Evolutionary conservation across 2,113 vertebrate genomes (phyloP).

Genomic region (Alligator sinensis): DNA sequence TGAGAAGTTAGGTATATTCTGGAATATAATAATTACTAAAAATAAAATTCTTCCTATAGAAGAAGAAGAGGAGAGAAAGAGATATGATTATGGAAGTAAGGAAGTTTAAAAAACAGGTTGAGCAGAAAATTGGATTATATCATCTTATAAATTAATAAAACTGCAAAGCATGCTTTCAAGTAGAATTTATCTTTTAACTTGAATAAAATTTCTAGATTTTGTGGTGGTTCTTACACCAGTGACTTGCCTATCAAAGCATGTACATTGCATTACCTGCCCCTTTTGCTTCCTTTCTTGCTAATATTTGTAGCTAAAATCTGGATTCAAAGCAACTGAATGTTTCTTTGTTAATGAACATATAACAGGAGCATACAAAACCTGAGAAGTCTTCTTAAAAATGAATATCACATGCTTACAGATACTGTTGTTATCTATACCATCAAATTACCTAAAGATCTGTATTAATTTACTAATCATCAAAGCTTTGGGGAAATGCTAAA

Average conservation of each 20-base stretch:
- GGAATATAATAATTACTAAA: not conserved
- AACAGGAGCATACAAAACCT: conserved; percentile 39
- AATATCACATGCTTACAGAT: conserved; percentile 43
- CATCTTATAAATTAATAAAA: not conserved
- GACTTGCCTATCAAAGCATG: not conserved
- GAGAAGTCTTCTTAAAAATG: conserved; percentile 19
- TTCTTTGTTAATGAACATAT: conserved; percentile 56
- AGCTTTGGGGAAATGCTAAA: not conserved
- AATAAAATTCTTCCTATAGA: not conserved
- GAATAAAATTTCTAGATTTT: not conserved
- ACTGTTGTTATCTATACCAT: conserved; percentile 46
- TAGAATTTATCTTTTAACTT: conserved; percentile 6
- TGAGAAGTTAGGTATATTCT: not conserved
- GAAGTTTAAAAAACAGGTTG: not conserved
- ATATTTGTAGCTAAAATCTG: conserved; percentile 50
- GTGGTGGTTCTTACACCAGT: not conserved
- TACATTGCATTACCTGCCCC: conserved; percentile 23
- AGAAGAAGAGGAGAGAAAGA: not conserved
- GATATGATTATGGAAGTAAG: accelerated
- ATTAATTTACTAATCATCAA: not conserved
- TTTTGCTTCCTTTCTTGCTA: conserved; percentile 30
- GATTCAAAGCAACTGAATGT: conserved; percentile 70
- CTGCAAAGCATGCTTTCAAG: not conserved
- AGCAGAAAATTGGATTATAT: not conserved
- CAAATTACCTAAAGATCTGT: conserved; percentile 30